Base-by-base conservation (phyloP, 2,888 invertebrate genomes). In the Cantharis nigra region DNA sequence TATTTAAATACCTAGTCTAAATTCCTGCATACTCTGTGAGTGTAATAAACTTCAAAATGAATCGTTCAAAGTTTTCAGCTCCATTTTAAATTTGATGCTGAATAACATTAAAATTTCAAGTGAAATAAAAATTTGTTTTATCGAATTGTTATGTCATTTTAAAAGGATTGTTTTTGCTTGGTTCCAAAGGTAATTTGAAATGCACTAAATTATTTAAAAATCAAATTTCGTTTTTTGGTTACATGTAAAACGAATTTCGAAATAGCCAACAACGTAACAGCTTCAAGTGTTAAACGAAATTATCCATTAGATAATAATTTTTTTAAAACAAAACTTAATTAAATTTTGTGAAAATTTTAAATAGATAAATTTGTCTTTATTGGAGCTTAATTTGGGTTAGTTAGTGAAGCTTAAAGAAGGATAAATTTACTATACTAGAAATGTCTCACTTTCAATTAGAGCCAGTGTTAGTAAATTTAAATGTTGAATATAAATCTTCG, bases 391-490 rank as follows among this genome's bases (percentile, higher is more conserved):
- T 49, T 49, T n/a, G 49, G 49, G 76, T 69, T 69, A 69, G 69
- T 77, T 74, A 70, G 64, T 75, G 64, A 72, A 72, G 67, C 71
- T 67, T 30, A 30, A 75, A 72, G 76, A 72, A 74, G 74, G 67
- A 49, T 70, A 76, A 73, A 72, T 71, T 75, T 71, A 75, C 33
- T 49, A 49, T 75, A 67, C 70, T 28, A 49, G 74, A 72, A 79
- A 76, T 70, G 77, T 72, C 75, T 75, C 73, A 74, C 70, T 75
- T 80, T 80, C 80, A 80, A 78, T 80, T 80, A 80, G 72, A 71
- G 63, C 69, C 28, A 75, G 71, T 75, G 75, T 75, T 71, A 75
- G 71, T 75, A 72, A 75, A 75, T 75, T 75, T 71, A 71, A 75
- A 75, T 75, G 70, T 20, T 18, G 70, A 14, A 14, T 20, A 71